Base-by-base conservation (phyloP, 2,113 vertebrate species). In the Apaloderma vittatum region DNA sequence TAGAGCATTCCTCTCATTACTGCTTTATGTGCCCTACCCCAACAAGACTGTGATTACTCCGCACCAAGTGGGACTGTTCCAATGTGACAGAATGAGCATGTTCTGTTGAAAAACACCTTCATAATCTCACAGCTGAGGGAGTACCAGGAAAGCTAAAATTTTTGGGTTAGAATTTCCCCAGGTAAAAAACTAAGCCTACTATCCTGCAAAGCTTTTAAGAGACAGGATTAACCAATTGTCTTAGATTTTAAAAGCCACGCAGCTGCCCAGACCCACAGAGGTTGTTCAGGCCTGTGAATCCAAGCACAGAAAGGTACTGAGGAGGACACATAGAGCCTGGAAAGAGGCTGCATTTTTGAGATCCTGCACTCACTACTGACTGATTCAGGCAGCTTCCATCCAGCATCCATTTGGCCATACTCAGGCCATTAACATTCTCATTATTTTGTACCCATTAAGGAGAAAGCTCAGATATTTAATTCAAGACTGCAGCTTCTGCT, bases 21-120 rank as follows among this genome's bases (percentile, higher is more conserved):
- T 36, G 29, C 23, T 75, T 80, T 88, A 81, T 81, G 23, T 52
- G 45, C 26, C 40, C 1, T 1, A 90, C 45, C 20, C 13, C 29
- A 67, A 43, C 0, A 40, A 40, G 2, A 46, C 63, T 71, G 43
- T 37, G 58, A 58, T 59, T 29, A 68, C 1, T 5, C 30, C 45
- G 45, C 24, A 34, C 23, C 2, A 8, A 84, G 16, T 11, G 17
- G 36, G 43, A 72, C 48, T 72, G 43, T 23, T 86, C 26, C 58
- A 76, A 23, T 19, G 37, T 2, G 8, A 68, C 45, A 76, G 43
- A 89, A 76, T 0, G 4, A 84, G 12, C 16, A 30, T 0, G 1
- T 61, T n/a, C 45, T 54, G 49, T n/a, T 52, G 5, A 2, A 65
- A 76, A 80, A 58, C 45, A 72, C 14, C 16, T 58, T 48, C 9